phyloP scores from a whole-genome alignment of 2,797 vertebrate genomes.

The Sphenodon punctatus region DNA sequence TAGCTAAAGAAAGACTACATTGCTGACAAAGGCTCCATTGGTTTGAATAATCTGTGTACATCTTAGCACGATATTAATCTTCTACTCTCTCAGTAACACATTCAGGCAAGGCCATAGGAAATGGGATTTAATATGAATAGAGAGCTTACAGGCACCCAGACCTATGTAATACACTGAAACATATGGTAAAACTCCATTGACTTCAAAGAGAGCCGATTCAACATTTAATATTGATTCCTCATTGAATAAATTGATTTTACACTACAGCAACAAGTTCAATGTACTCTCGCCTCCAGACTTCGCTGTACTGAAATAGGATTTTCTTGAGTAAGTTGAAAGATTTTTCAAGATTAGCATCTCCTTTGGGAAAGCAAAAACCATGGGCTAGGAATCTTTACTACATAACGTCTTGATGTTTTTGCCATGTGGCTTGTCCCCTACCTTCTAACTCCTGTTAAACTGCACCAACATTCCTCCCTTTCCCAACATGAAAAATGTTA shows the following conservation, averaged over 20 bases:
- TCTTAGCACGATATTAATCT: not conserved
- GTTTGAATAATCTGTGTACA: not conserved
- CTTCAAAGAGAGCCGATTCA: not conserved
- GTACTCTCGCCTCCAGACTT: not conserved
- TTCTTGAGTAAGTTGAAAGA: not conserved
- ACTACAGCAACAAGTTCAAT: not conserved
- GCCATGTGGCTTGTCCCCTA: not conserved
- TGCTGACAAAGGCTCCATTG: not conserved
- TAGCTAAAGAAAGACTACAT: not conserved
- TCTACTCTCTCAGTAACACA: too few species aligned
- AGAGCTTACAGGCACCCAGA: not conserved
- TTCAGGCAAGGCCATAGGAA: not conserved
- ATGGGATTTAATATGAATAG: not conserved
- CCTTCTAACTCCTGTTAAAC: not conserved
- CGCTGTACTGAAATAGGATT: too few species aligned
- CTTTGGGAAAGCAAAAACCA: not conserved
- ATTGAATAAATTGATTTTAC: not conserved
- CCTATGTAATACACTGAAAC: not conserved
- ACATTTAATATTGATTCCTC: not conserved
- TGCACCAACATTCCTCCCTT: not conserved
- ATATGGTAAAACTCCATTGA: not conserved
- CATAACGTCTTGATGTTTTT: not conserved
- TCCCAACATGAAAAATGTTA: slow-evolving; percentile 3
- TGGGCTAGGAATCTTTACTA: not conserved
- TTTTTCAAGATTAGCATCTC: not conserved